A percentile compares a stretch with the other conserved stretches of the same genome.
Evolutionary conservation across 35 echinoderm and acorn worm species (phyloP).

Genomic region (Lytechinus variegatus): DNA sequence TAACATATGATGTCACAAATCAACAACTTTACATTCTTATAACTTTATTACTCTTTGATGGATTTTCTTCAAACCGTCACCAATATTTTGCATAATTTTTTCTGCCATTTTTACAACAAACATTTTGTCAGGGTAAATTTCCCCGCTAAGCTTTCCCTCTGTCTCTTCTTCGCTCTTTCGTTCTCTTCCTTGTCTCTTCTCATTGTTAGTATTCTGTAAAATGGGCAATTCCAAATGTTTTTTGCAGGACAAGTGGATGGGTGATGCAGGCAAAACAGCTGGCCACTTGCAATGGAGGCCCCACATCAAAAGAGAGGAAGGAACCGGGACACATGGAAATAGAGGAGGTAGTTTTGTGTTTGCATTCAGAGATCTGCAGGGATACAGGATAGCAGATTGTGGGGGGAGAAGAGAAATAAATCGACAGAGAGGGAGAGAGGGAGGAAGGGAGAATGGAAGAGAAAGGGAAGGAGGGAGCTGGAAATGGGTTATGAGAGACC

Average conservation of each 20-base stretch:
- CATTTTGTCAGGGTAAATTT: no score
- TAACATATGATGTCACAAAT: no score
- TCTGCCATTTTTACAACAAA: no score
- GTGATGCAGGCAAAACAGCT: constrained; percentile 14
- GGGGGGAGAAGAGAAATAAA: neutral
- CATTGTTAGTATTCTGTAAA: neutral
- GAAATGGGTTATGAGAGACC: neutral
- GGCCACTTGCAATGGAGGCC: constrained; percentile 37
- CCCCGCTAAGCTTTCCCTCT: no score
- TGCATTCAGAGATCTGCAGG: neutral
- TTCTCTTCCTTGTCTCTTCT: neutral
- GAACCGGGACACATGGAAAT: neutral
- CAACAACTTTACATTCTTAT: no score
- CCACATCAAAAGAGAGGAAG: neutral
- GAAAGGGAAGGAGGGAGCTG: constrained; percentile 37
- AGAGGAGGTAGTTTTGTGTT: neutral
- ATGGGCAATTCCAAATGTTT: neutral
- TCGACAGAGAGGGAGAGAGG: neutral
- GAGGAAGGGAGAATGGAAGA: neutral
- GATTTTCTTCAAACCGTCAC: no score
- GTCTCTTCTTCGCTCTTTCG: neutral
- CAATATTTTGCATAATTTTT: no score
- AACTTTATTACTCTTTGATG: no score
- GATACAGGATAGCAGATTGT: neutral
- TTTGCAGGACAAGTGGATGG: neutral